phyloP scores from a whole-genome alignment of 2,113 vertebrate species.

The Oreotragus oreotragus region DNA sequence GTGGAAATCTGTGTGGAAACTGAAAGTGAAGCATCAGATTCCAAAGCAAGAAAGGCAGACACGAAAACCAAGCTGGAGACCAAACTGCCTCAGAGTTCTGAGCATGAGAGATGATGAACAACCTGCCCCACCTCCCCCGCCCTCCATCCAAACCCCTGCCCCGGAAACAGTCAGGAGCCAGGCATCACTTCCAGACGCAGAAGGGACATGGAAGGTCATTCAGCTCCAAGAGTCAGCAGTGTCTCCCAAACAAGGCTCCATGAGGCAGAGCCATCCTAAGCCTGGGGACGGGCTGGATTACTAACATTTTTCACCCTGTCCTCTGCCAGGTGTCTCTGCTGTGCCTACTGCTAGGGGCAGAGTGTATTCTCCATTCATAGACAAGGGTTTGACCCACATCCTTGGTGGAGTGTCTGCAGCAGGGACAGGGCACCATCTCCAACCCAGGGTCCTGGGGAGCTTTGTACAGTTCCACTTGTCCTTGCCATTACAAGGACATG shows the following conservation, averaged over 20 bases:
- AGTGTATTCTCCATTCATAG: background rate
- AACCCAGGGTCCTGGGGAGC: background rate
- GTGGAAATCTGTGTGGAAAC: background rate
- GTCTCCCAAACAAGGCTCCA: background rate
- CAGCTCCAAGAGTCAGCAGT: background rate
- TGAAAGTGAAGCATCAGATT: background rate
- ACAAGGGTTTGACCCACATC: background rate
- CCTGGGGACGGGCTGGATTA: background rate
- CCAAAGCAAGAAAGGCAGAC: background rate
- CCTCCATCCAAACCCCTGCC: background rate
- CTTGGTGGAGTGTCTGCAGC: background rate
- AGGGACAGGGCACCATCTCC: background rate
- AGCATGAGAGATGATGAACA: background rate
- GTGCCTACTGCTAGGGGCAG: background rate
- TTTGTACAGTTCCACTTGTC: background rate
- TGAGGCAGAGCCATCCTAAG: background rate
- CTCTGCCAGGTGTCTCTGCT: background rate
- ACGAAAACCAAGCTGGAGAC: background rate
- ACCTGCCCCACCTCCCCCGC: background rate
- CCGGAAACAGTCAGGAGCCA: background rate
- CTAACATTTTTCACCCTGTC: background rate
- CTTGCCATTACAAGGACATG: background rate
- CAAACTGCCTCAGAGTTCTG: background rate
- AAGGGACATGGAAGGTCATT: background rate
- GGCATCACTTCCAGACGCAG: background rate